Percentiles rank a stretch among this genome's conserved stretches.
These are phyloP conservation scores for Alectoris magna DNA, from an alignment of 2,797 vertebrate genomes.

Conservation along the genomic window DNA sequence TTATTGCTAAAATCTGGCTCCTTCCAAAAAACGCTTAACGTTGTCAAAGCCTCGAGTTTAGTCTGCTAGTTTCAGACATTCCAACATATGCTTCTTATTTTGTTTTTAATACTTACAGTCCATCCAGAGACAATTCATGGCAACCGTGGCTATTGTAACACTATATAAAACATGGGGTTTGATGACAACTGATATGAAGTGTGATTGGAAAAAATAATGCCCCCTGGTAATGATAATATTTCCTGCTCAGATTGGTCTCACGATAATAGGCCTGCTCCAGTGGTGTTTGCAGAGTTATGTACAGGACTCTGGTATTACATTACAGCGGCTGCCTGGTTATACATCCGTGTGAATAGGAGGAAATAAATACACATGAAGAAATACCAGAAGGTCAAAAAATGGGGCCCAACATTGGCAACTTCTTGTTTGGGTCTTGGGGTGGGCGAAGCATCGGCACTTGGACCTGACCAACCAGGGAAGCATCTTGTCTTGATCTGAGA, in stretches of 20 bases:
- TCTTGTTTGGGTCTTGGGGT: background rate
- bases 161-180: constrained; percentile 70
- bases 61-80: constrained; percentile 72
- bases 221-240: constrained; percentile 74
- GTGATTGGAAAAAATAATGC: constrained; percentile 72
- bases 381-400: background rate
- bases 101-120: constrained; percentile 75
- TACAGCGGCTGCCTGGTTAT: constrained; percentile 67
- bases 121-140: constrained; percentile 74
- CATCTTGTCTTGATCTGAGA: background rate
- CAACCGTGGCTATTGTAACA: constrained; percentile 72
- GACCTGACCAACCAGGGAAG: fast-evolving
- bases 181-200: constrained; percentile 71
- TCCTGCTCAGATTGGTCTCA: constrained; percentile 74
- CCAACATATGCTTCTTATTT: constrained; percentile 73
- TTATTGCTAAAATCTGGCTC: constrained; percentile 69
- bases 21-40: constrained; percentile 55
- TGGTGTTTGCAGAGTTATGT: constrained; percentile 59
- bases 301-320: constrained; percentile 69
- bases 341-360: constrained; percentile 52
- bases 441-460: fast-evolving
- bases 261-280: constrained; percentile 70
- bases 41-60: constrained; percentile 55
- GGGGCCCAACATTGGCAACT: background rate
- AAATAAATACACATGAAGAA: constrained; percentile 30